Conservation (phyloP, 1,140 invertebrate species). For the Dolichoris vasculosae region DNA sequence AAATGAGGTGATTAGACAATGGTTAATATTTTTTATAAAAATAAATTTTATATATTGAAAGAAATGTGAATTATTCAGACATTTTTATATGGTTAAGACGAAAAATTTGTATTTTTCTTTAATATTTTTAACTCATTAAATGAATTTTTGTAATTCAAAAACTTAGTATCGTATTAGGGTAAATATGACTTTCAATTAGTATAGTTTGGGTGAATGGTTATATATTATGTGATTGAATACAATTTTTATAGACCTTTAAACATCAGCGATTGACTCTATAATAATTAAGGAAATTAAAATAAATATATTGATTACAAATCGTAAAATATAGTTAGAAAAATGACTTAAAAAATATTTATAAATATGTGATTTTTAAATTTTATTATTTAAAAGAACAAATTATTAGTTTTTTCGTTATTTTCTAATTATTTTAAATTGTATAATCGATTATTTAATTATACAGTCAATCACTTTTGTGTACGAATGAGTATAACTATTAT, state of each 20-base stretch:
- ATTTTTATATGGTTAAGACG: no score
- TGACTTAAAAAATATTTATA: not conserved
- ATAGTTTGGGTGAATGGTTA: constrained; percentile 15
- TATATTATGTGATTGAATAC: constrained; percentile 13
- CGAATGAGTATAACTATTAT: not conserved
- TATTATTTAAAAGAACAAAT: not conserved
- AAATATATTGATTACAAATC: not conserved
- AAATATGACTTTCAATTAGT: not conserved
- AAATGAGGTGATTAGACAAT: no score
- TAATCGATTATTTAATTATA: not conserved
- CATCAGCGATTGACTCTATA: constrained; percentile 29
- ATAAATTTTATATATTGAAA: no score
- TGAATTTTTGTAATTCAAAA: no score
- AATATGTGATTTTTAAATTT: not conserved
- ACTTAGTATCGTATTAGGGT: not conserved
- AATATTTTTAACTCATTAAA: no score
- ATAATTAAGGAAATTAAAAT: constrained; percentile 25
- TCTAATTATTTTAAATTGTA: not conserved
- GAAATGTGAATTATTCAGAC: no score
- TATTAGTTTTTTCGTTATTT: not conserved
- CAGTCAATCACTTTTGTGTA: not conserved
- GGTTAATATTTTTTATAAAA: no score
- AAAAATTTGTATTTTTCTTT: no score
- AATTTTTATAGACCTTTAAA: constrained; percentile 7
- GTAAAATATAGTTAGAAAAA: constrained; percentile 14